Conservation (phyloP, 2,888 invertebrate species). For the Sesia bembeciformis region DNA sequence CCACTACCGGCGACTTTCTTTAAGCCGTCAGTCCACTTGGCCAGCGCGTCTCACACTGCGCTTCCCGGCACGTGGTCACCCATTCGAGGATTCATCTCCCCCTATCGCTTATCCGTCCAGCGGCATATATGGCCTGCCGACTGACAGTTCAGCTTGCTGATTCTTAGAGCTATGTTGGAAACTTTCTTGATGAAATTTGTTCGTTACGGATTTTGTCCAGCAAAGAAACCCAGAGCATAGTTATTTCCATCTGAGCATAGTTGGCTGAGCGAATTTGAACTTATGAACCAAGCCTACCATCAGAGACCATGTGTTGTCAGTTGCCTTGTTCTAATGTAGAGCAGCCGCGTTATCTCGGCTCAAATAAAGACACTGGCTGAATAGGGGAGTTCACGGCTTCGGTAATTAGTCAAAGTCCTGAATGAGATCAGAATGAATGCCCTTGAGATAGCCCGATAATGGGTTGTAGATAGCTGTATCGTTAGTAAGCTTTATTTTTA, state of each 20-base stretch:
- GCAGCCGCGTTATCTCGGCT: neutral
- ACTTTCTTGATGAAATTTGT: too few relatives aligned
- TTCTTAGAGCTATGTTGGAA: too few relatives aligned
- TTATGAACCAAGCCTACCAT: neutral
- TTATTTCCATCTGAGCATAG: neutral
- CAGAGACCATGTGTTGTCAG: neutral
- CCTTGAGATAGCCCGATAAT: neutral
- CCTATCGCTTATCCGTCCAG: too few relatives aligned
- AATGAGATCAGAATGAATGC: neutral
- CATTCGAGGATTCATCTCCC: too few relatives aligned
- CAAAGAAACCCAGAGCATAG: neutral
- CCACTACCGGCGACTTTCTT: too few relatives aligned
- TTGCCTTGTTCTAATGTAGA: neutral
- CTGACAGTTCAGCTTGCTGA: too few relatives aligned
- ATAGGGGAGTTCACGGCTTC: neutral
- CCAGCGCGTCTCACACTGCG: too few relatives aligned
- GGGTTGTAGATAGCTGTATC: neutral
- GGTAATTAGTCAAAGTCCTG: neutral
- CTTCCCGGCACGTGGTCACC: too few relatives aligned
- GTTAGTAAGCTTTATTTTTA: neutral
- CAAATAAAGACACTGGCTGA: neutral
- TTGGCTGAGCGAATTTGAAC: neutral
- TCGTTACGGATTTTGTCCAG: too few relatives aligned
- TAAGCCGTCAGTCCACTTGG: too few relatives aligned
- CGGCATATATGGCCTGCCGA: too few relatives aligned